Base-by-base conservation (phyloP, 2,113 vertebrate species). In the Anguilla japonica region DNA sequence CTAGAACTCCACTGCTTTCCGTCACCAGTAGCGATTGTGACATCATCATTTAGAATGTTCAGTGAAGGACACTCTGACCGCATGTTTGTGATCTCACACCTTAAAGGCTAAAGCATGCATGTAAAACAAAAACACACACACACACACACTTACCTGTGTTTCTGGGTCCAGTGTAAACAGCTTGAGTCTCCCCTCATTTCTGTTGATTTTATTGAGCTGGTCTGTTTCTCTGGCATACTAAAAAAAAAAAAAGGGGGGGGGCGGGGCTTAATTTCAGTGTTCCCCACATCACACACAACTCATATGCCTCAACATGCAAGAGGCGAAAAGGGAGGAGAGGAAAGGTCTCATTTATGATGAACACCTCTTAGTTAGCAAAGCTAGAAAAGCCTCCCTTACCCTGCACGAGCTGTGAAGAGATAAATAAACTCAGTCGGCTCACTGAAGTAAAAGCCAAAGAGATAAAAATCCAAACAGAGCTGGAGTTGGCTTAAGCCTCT, bases 191-290 rank as follows among this genome's bases (percentile, higher is more conserved):
- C 96, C 96, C 79, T 99, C 98, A 9, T 96, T 98, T 91, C 98
- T 96, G 94, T 96, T 98, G 87, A 98, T 94, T 93, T 97, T 99
- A 94, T 98, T 99, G 87, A 99, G 93, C 89, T 99, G 98, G 86
- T 99, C 98, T 0, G 98, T 99, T 95, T 99, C 98, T 94, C 98
- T 96, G 89, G 96, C 96, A 0, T 97, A 99, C 98, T 99, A 89
- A 56, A 92, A 91, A 92, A 46, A 89, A 92, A 85, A n/a, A 91
- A 87, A 85, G 67, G 89, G 22, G 86, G 80, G 13, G 18, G 34
- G 3, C 1, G 60, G 60, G 22, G 18, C 18, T 9, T 18, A 53
- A 41, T 39, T 39, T 43, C 5, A 43, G 50, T 82, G n/a, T 75
- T 75, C 71, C 26, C 34, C 71, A 75, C 34, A n/a, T 34, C n/a